These are phyloP conservation scores for Phaetusa simplex DNA, from an alignment of 2,113 vertebrate species.

Conservation along the genomic window DNA sequence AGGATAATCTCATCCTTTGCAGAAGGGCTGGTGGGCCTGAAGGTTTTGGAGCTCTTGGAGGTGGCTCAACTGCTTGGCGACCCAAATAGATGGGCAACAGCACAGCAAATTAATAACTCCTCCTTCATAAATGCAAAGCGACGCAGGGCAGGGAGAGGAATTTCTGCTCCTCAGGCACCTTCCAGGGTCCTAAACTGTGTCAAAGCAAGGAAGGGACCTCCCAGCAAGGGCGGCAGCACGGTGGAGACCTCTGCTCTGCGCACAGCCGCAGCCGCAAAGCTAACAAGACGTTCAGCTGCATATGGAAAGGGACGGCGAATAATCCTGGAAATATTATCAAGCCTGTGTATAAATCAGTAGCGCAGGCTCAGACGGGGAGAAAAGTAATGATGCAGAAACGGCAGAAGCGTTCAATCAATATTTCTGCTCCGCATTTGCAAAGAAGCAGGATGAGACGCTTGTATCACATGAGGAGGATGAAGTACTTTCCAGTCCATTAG, in stretches of 20 bases:
- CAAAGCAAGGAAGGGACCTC: neutral
- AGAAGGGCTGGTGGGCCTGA: neutral
- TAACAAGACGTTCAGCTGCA: neutral
- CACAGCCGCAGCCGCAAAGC: neutral
- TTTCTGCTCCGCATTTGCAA: neutral
- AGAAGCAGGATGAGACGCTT: conserved; percentile 41
- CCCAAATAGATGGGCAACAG: neutral
- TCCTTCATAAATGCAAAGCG: neutral
- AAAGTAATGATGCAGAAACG: conserved; percentile 58
- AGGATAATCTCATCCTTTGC: neutral
- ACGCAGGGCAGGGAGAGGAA: neutral
- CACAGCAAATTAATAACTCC: neutral
- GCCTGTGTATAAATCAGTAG: conserved; percentile 25
- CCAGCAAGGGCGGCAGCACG: rapidly evolving
- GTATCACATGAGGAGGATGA: conserved; percentile 38
- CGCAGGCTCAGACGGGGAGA: neutral
- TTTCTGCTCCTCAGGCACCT: neutral
- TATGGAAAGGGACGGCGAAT: neutral
- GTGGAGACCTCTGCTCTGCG: neutral
- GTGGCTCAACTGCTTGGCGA: neutral
- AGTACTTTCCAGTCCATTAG: conserved; percentile 66
- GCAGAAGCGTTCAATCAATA: conserved; percentile 53
- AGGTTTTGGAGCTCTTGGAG: neutral
- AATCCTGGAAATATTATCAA: neutral
- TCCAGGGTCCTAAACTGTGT: neutral